Evolutionary conservation across 2,797 vertebrate genomes (phyloP).

Genomic region (Pangasius mekongensis): DNA sequence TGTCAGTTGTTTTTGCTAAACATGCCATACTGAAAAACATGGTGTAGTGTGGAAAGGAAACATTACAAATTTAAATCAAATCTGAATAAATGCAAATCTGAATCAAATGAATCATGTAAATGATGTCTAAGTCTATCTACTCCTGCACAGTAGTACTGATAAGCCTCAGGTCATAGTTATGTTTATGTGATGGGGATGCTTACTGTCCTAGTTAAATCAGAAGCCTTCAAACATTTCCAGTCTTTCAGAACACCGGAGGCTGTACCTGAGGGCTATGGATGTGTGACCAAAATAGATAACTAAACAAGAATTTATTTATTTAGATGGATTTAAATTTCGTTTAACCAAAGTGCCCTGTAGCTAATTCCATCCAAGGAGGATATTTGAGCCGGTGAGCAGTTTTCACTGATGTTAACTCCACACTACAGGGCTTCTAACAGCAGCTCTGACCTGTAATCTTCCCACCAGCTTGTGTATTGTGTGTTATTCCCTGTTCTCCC

Average conservation of each 20-base stretch:
- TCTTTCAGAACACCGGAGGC: background rate
- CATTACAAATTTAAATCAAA: background rate
- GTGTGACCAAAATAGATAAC: constrained; percentile 6
- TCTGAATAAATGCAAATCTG: background rate
- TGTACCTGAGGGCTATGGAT: constrained; percentile 14
- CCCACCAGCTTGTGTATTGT: background rate
- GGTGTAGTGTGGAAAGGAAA: background rate
- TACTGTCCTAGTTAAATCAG: constrained; percentile 29
- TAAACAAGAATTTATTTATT: background rate
- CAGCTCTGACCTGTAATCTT: background rate
- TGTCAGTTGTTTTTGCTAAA: background rate
- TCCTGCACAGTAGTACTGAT: background rate
- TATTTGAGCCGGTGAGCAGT: background rate
- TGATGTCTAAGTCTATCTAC: background rate
- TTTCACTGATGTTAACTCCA: background rate
- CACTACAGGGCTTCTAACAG: background rate
- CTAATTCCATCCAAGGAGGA: background rate
- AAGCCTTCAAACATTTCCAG: constrained; percentile 6
- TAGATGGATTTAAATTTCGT: background rate
- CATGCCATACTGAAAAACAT: no score
- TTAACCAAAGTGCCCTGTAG: background rate
- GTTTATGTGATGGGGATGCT: constrained; percentile 24
- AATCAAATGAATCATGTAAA: background rate
- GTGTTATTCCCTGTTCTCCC: constrained; percentile 23
- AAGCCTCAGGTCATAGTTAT: constrained; percentile 36